phyloP scores from a whole-genome alignment of 2,113 vertebrate species.

The Thunnus thynnus region DNA sequence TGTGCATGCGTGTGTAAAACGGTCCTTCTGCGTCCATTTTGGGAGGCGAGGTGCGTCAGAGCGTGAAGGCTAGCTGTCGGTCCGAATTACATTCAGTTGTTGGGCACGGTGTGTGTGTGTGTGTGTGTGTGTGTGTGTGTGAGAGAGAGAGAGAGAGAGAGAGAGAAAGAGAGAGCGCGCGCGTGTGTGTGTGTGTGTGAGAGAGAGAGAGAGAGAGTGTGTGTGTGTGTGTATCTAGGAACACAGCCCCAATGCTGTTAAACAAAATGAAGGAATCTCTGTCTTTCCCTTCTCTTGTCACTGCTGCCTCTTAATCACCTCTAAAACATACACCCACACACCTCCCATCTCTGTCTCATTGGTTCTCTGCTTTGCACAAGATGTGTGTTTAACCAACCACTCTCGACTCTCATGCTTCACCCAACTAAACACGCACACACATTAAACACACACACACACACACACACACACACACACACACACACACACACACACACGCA shows the following conservation, averaged over 20 bases:
- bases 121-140: background rate
- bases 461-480: conserved; percentile 3
- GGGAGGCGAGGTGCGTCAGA: conserved; percentile 68
- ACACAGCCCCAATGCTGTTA: conserved; percentile 16
- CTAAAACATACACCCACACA: background rate
- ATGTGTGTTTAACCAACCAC: conserved; percentile 10
- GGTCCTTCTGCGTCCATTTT: conserved; percentile 71
- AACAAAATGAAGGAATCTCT: conserved; percentile 48
- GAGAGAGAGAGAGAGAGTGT: background rate
- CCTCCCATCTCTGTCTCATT: conserved; percentile 1
- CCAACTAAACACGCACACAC: conserved; percentile 10
- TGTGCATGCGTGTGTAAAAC: conserved; percentile 49
- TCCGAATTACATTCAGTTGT: conserved; percentile 70
- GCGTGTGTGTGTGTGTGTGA: conserved; percentile 36
- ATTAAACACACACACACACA: conserved; percentile 7
- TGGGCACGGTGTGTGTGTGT: conserved; percentile 50
- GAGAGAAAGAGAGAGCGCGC: conserved; percentile 1
- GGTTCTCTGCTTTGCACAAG: conserved; percentile 22
- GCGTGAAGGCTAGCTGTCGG: conserved; percentile 79
- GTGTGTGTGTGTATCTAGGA: conserved; percentile 11
- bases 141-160: too few relatives aligned
- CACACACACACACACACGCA: conserved; percentile 2
- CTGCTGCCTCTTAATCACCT: conserved; percentile 34
- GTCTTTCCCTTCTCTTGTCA: conserved; percentile 22
- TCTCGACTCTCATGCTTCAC: conserved; percentile 11